Percentiles rank a stretch among this genome's conserved stretches.
Conservation (phyloP, 2,797 vertebrate species). For the Rhynchotus rufescens region DNA sequence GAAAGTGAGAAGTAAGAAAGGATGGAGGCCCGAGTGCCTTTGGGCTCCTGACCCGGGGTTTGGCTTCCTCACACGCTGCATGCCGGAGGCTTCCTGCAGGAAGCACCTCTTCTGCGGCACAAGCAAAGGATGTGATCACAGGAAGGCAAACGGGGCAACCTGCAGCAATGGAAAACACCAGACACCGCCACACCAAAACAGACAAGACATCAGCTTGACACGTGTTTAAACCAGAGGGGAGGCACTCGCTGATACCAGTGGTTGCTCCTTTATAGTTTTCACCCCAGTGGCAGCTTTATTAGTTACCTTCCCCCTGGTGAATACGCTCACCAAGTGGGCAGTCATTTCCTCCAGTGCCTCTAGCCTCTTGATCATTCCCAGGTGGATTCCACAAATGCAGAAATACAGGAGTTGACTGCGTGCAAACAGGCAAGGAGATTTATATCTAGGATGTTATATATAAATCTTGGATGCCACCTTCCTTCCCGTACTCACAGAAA, state of each 20-base stretch:
- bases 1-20: neutral
- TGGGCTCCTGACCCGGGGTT: neutral
- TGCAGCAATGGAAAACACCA: neutral
- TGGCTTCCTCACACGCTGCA: neutral
- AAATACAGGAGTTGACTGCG: neutral
- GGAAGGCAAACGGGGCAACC: neutral
- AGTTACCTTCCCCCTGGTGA: neutral
- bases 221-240: neutral
- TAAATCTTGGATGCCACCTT: neutral
- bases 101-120: neutral
- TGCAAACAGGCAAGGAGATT: accelerated
- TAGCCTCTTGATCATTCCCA: neutral
- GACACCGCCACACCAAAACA: neutral
- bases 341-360: neutral
- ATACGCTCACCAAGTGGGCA: neutral
- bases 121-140: neutral
- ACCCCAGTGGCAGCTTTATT: neutral
- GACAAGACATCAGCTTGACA: neutral
- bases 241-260: neutral
- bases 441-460: neutral
- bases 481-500: neutral
- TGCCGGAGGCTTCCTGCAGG: accelerated
- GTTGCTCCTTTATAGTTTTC: neutral
- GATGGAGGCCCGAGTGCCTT: neutral
- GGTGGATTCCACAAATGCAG: neutral